Evolutionary conservation across 2,797 vertebrate species (phyloP), one percentile per base, ranked within the genome.

Genomic region (Danio albolineatus): DNA sequence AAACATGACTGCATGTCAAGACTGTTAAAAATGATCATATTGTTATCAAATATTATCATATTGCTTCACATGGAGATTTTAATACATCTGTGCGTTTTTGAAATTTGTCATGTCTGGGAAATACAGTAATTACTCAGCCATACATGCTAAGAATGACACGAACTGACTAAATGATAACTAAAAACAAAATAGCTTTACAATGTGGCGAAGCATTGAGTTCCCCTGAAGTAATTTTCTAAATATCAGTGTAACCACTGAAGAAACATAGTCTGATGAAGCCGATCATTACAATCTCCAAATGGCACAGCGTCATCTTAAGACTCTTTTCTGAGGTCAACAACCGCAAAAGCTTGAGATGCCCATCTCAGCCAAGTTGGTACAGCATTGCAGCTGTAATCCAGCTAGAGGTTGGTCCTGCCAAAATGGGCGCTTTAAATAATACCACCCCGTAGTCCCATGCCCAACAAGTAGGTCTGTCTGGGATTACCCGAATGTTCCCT

Each of bases 381-480:
- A 69, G 73, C 73, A 72, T 44, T 78, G 65, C 77, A 71, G 5
- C 48, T 78, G 64, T 88, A 87, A 88, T 87, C 84, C 83, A 80
- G 65, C 82, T 83, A 76, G 17, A 76, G 64, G 21, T 57, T 69
- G 56, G 66, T 74, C 56, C 57, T 84, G 83, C 83, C 83, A 87
- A 84, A 44, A 80, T 73, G 73, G 75, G 60, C 14, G 51, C 78
- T 86, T 82, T 84, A 75, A 76, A 78, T 85, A 86, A 86, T 82
- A 74, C 83, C 73, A 77, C 54, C 28, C 67, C 74, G 75, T 80
- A 78, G 79, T 48, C 74, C 51, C 57, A 79, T 76, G 36, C 78
- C 84, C 85, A 74, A 86, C 82, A 87, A 85, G 77, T 84, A 80
- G 76, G 81, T 84, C 85, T 83, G 76, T 62, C 82, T 53, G 57